Conservation (phyloP, 2,113 vertebrate species). For the Myrmecophaga tridactyla region DNA sequence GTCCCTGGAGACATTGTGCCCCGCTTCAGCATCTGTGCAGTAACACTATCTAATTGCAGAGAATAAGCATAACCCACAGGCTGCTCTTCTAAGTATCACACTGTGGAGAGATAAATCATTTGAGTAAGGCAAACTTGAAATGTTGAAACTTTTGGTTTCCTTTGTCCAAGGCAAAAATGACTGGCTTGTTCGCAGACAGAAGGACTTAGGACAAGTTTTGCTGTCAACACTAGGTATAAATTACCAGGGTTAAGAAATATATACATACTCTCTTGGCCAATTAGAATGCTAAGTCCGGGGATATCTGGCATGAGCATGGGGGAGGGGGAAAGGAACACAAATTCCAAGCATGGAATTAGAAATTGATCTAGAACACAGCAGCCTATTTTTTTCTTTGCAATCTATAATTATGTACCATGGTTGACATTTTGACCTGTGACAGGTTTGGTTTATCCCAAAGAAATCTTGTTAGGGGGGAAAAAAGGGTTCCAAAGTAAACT, state of each 20-base stretch:
- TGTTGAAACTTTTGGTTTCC: not conserved
- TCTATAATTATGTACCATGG: not conserved
- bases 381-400: not conserved
- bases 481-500: not conserved
- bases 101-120: not conserved
- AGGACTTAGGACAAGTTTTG: not conserved
- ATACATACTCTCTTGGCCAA: not conserved
- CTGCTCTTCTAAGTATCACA: not conserved
- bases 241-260: not conserved
- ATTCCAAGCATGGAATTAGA: not conserved
- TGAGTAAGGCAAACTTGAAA: not conserved
- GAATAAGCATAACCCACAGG: accelerated
- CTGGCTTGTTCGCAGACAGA: not conserved
- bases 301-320: not conserved
- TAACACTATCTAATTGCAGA: not conserved
- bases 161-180: not conserved
- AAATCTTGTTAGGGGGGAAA: not conserved
- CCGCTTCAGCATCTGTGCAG: not conserved
- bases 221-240: not conserved
- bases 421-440: not conserved
- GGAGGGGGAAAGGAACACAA: not conserved
- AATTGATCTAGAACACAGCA: not conserved
- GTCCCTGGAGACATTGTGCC: not conserved
- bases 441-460: not conserved
- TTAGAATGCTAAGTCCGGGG: not conserved